Percentiles rank a stretch among this genome's conserved stretches.
Conservation (phyloP, 2,797 vertebrate genomes). For the Hippopotamyrus pictus region DNA sequence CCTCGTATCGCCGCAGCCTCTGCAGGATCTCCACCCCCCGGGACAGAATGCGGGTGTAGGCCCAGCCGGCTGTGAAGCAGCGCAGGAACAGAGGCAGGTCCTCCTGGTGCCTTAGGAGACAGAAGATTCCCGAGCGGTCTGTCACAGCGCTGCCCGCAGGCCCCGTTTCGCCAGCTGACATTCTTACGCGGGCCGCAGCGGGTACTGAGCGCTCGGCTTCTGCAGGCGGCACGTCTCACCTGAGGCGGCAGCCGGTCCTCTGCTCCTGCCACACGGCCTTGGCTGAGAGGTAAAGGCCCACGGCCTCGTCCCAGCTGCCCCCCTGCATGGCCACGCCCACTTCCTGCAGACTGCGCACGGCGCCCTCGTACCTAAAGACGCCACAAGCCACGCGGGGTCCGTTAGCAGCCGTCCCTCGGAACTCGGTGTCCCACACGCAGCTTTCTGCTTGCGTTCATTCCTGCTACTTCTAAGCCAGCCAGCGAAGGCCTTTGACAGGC, state of each 20-base stretch:
- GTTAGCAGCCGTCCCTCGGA: background rate
- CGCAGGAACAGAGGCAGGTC: slow-evolving; percentile 77
- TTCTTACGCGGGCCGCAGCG: background rate
- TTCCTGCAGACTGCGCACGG: slow-evolving; percentile 72
- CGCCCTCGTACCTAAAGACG: slow-evolving; percentile 68
- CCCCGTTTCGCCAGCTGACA: background rate
- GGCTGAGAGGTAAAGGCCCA: slow-evolving; percentile 63
- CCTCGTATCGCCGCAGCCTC: slow-evolving; percentile 81
- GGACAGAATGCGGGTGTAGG: slow-evolving; percentile 80
- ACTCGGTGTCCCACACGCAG: background rate
- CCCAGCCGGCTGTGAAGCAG: slow-evolving; percentile 84
- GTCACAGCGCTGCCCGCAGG: background rate
- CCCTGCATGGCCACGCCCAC: slow-evolving; percentile 68
- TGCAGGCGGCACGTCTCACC: slow-evolving; percentile 54
- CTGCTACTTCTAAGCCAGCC: background rate
- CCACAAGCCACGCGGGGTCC: background rate
- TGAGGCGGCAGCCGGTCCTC: slow-evolving; percentile 62
- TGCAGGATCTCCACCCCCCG: slow-evolving; percentile 87
- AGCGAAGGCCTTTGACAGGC: background rate
- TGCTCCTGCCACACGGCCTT: slow-evolving; percentile 68
- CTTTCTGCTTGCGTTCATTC: background rate
- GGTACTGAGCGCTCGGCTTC: background rate
- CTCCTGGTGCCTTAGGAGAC: slow-evolving; percentile 63
- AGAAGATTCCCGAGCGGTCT: background rate
- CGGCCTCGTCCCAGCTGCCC: slow-evolving; percentile 79